A percentile compares a stretch with the other conserved stretches of the same genome.
phyloP scores from a whole-genome alignment of 2,888 invertebrate genomes.

The Vesta saturnalis region DNA sequence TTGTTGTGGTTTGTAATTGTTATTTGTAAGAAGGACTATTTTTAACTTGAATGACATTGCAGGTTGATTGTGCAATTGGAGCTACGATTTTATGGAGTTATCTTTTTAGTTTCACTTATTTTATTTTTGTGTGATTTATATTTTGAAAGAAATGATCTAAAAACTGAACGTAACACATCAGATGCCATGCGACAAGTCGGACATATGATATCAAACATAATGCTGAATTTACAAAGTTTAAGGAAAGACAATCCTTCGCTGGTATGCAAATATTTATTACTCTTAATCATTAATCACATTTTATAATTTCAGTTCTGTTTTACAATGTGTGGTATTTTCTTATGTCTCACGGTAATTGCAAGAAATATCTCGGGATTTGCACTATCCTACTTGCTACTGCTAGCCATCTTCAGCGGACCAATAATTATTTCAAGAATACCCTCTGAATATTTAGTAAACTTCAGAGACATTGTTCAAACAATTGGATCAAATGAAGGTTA shows the following conservation, averaged over 20 bases:
- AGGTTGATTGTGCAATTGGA: constrained; percentile 59
- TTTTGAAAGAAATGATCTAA: constrained; percentile 40
- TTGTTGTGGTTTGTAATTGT: constrained; percentile 60
- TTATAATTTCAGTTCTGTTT: constrained; percentile 60
- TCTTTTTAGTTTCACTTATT: constrained; percentile 55
- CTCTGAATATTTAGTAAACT: constrained; percentile 44
- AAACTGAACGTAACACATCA: constrained; percentile 42
- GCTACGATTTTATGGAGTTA: constrained; percentile 59
- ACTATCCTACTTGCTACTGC: constrained; percentile 50
- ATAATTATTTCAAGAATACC: constrained; percentile 49
- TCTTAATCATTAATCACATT: neutral
- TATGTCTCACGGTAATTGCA: constrained; percentile 55
- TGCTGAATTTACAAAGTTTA: constrained; percentile 50
- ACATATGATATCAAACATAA: constrained; percentile 40
- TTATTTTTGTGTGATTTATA: constrained; percentile 55
- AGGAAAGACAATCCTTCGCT: constrained; percentile 58
- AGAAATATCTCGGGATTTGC: constrained; percentile 56
- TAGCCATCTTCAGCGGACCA: constrained; percentile 52
- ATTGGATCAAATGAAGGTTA: constrained; percentile 49
- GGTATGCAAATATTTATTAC: constrained; percentile 53
- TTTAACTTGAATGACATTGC: constrained; percentile 41
- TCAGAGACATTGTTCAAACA: constrained; percentile 45
- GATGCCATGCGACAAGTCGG: constrained; percentile 47
- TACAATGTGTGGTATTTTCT: constrained; percentile 54
- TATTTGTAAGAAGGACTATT: neutral